These are phyloP conservation scores for Hyalella azteca DNA, from an alignment of 2,888 invertebrate species.

Conservation along the genomic window DNA sequence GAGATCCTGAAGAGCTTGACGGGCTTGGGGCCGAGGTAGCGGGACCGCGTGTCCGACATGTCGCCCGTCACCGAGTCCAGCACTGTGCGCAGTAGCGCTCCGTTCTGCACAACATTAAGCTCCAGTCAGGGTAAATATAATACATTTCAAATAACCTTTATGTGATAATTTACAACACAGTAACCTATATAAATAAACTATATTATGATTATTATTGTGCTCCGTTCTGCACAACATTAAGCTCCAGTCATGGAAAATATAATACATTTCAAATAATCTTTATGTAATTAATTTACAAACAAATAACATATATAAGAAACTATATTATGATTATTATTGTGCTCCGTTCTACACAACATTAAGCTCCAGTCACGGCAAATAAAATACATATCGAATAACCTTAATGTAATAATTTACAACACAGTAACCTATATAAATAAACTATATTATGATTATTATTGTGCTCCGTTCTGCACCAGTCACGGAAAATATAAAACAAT, in stretches of 20 bases:
- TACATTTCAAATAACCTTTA: not conserved
- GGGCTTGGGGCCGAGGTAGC: constrained; percentile 93
- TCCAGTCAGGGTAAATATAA: not conserved
- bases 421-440: no score
- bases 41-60: constrained; percentile 93
- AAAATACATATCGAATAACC: not conserved
- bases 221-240: no score
- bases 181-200: no score
- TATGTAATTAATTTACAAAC: no score
- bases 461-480: no score
- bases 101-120: constrained; percentile 71
- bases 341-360: constrained; percentile 79
- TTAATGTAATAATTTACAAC: not conserved
- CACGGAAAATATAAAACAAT: no score
- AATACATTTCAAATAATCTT: no score
- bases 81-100: constrained; percentile 89
- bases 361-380: not conserved
- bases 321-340: no score
- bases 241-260: no score
- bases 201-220: no score
- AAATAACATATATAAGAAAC: no score
- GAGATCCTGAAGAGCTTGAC: constrained; percentile 94
- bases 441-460: no score
- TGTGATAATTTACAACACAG: not conserved
- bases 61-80: constrained; percentile 95